phyloP scores from a whole-genome alignment of 2,888 invertebrate genomes.

The Morpho helenor region DNA sequence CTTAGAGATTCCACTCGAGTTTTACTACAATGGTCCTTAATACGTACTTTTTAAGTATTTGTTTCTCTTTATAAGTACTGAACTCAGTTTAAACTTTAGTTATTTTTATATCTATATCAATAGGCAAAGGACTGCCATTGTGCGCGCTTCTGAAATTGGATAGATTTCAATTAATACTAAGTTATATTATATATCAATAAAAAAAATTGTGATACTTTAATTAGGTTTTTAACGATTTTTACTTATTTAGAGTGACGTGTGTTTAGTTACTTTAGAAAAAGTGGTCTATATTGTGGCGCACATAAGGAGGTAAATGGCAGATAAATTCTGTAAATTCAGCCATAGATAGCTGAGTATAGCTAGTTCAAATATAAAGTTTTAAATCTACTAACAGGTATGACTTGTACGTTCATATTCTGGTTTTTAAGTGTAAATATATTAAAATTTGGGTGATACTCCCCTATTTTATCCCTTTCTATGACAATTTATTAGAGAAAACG shows the following conservation, averaged over 20 bases:
- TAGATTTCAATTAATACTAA: too few species aligned
- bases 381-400: constrained; percentile 14
- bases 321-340: too few species aligned
- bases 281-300: too few species aligned
- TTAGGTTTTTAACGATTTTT: too few species aligned
- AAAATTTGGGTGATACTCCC: not conserved
- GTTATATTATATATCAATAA: too few species aligned
- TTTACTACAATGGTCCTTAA: constrained; percentile 10
- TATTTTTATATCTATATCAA: too few species aligned
- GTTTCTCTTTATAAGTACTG: constrained; percentile 15
- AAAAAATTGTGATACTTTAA: too few species aligned
- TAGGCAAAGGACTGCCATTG: too few species aligned
- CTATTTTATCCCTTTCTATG: constrained; percentile 12
- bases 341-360: not conserved
- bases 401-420: constrained; percentile 9
- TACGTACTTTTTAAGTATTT: constrained; percentile 10
- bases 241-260: too few species aligned
- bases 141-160: too few species aligned
- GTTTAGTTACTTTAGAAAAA: not conserved
- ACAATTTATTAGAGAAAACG: constrained; percentile 18
- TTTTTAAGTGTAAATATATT: constrained; percentile 2
- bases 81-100: constrained; percentile 7
- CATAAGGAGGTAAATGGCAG: too few species aligned
- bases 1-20: constrained; percentile 12
- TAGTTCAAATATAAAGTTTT: not conserved